Evolutionary conservation across 2,113 vertebrate genomes (phyloP).

Genomic region (Xiphophorus couchianus): DNA sequence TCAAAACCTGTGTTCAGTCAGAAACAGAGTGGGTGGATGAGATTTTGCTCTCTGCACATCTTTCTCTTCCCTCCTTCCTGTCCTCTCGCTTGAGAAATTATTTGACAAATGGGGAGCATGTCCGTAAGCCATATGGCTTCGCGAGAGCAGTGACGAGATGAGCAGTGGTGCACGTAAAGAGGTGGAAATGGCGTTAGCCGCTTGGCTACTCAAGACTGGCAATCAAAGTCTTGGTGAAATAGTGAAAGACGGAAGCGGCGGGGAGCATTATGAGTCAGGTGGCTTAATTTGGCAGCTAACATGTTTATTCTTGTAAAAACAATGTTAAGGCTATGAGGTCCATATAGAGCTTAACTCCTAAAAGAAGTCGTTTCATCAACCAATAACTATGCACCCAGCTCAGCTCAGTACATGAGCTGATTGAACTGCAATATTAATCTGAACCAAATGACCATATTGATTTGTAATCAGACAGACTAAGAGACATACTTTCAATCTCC

Average conservation of each 20-base stretch:
- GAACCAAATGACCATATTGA: background rate
- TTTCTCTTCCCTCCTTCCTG: conserved; percentile 53
- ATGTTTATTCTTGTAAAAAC: conserved; percentile 43
- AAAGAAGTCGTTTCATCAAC: conserved; percentile 6
- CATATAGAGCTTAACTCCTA: conserved; percentile 10
- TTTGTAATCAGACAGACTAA: too few relatives aligned
- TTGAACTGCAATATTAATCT: background rate
- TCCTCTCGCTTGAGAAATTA: conserved; percentile 82
- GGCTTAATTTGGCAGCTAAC: conserved; percentile 58
- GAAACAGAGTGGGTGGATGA: background rate
- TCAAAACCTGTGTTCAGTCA: conserved; percentile 1
- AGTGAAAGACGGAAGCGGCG: conserved; percentile 56
- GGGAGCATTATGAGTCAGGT: conserved; percentile 52
- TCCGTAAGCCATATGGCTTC: conserved; percentile 79
- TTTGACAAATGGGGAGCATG: conserved; percentile 80
- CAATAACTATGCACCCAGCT: conserved; percentile 15
- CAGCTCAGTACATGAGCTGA: background rate
- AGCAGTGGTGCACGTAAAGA: conserved; percentile 75
- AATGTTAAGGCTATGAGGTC: conserved; percentile 40
- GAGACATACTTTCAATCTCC: too few relatives aligned
- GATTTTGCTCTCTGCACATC: conserved; percentile 27
- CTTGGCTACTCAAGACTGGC: conserved; percentile 72
- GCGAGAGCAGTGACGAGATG: conserved; percentile 45
- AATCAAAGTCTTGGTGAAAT: conserved; percentile 69
- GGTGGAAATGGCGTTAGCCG: conserved; percentile 76